A percentile compares a stretch with the other conserved stretches of the same genome.
Evolutionary conservation across 1,140 invertebrate genomes (phyloP).

Genomic region (Heliconius himera): DNA sequence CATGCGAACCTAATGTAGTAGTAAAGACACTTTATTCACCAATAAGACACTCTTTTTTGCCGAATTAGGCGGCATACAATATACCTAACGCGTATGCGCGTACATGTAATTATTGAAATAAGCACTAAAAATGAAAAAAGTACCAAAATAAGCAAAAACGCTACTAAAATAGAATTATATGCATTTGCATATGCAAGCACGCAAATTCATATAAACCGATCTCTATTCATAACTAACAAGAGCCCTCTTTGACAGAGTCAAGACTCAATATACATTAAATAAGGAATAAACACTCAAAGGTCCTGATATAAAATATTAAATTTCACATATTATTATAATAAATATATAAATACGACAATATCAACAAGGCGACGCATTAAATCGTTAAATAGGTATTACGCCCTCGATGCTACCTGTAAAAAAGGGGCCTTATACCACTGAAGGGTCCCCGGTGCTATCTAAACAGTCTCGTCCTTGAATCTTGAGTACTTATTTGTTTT

Average conservation of each 20-base stretch:
- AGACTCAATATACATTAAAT: neutral
- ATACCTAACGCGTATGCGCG: too few species aligned
- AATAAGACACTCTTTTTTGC: too few species aligned
- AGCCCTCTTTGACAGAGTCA: neutral
- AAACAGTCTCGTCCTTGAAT: constrained; percentile 58
- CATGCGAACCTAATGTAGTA: too few species aligned
- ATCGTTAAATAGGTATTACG: constrained; percentile 8
- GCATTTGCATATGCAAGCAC: neutral
- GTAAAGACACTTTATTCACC: too few species aligned
- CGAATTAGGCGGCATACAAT: too few species aligned
- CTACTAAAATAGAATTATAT: neutral
- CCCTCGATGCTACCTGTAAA: constrained; percentile 12
- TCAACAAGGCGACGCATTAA: neutral
- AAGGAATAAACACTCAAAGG: neutral
- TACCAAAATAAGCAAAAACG: too few species aligned
- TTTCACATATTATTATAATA: neutral
- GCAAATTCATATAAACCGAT: neutral
- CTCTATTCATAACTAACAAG: neutral
- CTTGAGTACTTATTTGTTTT: constrained; percentile 71
- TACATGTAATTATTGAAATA: too few species aligned
- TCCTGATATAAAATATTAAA: neutral
- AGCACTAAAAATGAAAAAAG: too few species aligned
- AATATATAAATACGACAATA: neutral
- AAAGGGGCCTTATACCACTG: constrained; percentile 14
- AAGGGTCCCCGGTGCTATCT: constrained; percentile 36